These are phyloP conservation scores for Halictus rubicundus DNA, from an alignment of 1,140 invertebrate genomes.

Conservation along the genomic window DNA sequence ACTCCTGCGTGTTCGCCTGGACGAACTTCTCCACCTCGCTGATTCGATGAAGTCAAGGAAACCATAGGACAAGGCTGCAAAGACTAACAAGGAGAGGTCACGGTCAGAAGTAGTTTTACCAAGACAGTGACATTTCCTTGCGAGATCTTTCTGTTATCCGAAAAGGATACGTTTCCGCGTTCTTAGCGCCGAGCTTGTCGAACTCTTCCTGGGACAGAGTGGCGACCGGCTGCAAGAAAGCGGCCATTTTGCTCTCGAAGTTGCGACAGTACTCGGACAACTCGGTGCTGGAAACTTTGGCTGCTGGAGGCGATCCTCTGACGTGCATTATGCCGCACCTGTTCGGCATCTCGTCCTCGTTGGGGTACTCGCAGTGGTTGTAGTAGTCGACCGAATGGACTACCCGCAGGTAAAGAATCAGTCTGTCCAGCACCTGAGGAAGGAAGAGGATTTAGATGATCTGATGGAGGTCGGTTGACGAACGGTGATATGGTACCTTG, in stretches of 20 bases:
- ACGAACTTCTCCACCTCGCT: slow-evolving; percentile 97
- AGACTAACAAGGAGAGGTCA: background rate
- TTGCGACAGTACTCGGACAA: slow-evolving; percentile 76
- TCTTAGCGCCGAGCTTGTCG: slow-evolving; percentile 92
- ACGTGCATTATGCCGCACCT: slow-evolving; percentile 99
- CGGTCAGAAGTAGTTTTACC: too few species aligned
- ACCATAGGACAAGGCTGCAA: background rate
- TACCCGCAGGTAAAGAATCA: slow-evolving; percentile 96
- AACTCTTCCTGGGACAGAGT: slow-evolving; percentile 89
- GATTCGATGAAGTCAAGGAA: slow-evolving; percentile 59
- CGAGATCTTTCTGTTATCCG: background rate
- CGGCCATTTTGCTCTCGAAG: slow-evolving; percentile 92
- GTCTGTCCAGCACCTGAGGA: slow-evolving; percentile 86
- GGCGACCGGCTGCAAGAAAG: slow-evolving; percentile 89
- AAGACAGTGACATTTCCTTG: too few species aligned
- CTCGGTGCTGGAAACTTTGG: slow-evolving; percentile 84
- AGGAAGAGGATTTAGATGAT: background rate
- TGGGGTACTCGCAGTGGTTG: slow-evolving; percentile 98
- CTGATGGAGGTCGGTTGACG: background rate
- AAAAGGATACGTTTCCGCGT: slow-evolving; percentile 85
- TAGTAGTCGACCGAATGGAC: slow-evolving; percentile 99
- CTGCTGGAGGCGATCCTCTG: slow-evolving; percentile 90
- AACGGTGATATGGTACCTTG: slow-evolving; percentile 81
- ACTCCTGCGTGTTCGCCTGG: slow-evolving; percentile 95
- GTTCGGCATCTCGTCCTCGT: slow-evolving; percentile 99